Conservation (phyloP, 2,113 vertebrate genomes). For the Cryptotis parvus region DNA sequence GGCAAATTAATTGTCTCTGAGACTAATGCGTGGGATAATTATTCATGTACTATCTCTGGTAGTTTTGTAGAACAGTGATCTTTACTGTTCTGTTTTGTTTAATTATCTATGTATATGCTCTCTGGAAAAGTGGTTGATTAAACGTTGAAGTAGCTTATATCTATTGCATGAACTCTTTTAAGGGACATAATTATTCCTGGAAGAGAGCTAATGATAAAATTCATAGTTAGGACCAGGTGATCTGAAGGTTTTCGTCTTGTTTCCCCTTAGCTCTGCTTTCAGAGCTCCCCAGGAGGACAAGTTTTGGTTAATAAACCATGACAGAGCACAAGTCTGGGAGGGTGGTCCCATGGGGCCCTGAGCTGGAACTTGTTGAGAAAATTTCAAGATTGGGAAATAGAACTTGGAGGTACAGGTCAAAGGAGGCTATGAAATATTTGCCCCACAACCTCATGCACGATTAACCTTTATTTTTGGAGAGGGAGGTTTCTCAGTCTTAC, state of each 20-base stretch:
- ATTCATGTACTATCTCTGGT: background rate
- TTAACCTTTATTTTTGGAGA: conserved; percentile 61
- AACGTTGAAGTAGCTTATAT: conserved; percentile 34
- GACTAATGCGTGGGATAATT: background rate
- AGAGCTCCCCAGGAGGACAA: conserved; percentile 30
- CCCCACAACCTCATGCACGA: background rate
- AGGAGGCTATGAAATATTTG: conserved; percentile 50
- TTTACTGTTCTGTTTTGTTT: conserved; percentile 44
- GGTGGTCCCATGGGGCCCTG: background rate
- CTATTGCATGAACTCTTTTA: background rate
- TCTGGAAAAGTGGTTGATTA: conserved; percentile 20
- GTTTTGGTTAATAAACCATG: conserved; percentile 58
- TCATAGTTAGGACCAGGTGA: conserved; percentile 1
- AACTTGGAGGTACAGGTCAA: conserved; percentile 60
- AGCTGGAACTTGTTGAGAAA: conserved; percentile 56
- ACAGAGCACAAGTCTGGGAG: conserved; percentile 49
- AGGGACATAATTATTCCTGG: conserved; percentile 31
- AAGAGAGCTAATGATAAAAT: conserved; percentile 52
- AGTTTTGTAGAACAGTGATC: background rate
- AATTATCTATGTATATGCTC: conserved; percentile 15
- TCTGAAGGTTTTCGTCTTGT: background rate
- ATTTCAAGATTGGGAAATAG: conserved; percentile 65
- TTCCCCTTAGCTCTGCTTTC: conserved; percentile 45
- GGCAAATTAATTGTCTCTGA: conserved; percentile 39
- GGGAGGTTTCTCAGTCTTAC: conserved; percentile 27